Percentiles rank a stretch among this genome's conserved stretches.
Conservation (phyloP, 2,797 vertebrate genomes). For the Megaceryle alcyon region DNA sequence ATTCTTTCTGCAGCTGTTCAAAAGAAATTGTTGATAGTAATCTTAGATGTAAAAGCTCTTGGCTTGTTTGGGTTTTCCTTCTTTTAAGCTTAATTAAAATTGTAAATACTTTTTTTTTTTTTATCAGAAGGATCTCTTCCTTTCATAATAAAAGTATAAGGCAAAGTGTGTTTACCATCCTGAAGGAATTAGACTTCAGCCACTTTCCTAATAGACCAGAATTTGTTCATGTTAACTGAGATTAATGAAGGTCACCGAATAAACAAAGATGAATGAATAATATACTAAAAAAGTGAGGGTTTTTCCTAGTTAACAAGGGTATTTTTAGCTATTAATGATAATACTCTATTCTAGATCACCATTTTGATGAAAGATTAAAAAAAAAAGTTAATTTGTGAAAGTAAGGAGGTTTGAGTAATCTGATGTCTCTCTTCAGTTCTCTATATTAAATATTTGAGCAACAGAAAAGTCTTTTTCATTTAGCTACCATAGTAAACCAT, state of each 20-base stretch:
- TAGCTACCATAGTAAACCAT: neutral
- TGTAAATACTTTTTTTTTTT: no score
- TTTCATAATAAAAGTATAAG: neutral
- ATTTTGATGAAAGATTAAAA: neutral
- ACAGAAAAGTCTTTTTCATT: neutral
- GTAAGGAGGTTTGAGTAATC: neutral
- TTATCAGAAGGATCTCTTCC: neutral
- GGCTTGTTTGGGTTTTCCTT: fast-evolving
- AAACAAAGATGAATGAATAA: neutral
- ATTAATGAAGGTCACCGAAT: neutral
- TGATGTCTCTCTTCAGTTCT: neutral
- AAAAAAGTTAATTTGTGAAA: neutral
- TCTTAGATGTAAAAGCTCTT: neutral
- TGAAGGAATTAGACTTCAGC: neutral
- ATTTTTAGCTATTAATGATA: neutral
- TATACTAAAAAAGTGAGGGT: neutral
- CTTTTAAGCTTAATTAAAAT: neutral
- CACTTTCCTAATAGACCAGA: neutral
- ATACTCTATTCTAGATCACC: neutral
- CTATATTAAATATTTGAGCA: neutral
- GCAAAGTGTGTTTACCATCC: neutral
- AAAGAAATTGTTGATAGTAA: neutral
- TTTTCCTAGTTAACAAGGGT: neutral
- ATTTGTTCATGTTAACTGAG: neutral
- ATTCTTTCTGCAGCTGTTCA: neutral